A percentile compares a stretch with the other conserved stretches of the same genome.
phyloP scores from a whole-genome alignment of 2,888 invertebrate genomes.

The Lissonota sp. region DNA sequence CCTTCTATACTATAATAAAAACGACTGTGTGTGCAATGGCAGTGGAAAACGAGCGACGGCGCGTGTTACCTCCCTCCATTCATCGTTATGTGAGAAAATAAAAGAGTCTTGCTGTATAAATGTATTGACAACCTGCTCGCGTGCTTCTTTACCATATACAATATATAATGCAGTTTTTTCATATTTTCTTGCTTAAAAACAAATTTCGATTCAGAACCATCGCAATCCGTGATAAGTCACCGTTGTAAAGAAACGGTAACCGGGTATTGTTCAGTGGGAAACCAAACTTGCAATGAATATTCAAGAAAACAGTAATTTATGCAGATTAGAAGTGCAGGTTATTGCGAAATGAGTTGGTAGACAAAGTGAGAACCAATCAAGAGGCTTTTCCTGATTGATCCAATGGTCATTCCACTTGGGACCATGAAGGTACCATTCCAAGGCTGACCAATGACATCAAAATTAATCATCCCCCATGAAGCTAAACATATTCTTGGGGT shows the following conservation, averaged over 20 bases:
- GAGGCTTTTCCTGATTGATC: too few relatives aligned
- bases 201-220: neutral
- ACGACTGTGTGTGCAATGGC: constrained; percentile 18
- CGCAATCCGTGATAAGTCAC: neutral
- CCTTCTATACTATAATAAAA: neutral
- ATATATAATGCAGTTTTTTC: constrained; percentile 3
- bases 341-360: too few relatives aligned
- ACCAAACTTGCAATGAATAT: too few relatives aligned
- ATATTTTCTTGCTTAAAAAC: constrained; percentile 6
- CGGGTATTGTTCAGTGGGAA: too few relatives aligned
- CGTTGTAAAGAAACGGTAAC: too few relatives aligned
- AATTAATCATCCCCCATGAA: neutral
- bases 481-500: neutral
- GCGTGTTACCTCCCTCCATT: constrained; percentile 34
- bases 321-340: too few relatives aligned
- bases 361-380: too few relatives aligned
- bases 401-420: too few relatives aligned
- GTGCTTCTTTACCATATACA: constrained; percentile 21
- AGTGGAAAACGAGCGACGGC: constrained; percentile 36
- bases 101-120: constrained; percentile 3
- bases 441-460: neutral
- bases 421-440: too few relatives aligned
- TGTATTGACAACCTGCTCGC: constrained; percentile 38
- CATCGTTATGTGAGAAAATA: constrained; percentile 26
- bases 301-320: too few relatives aligned